Evolutionary conservation across 2,888 invertebrate genomes (phyloP).

Genomic region (Erebia epiphron): DNA sequence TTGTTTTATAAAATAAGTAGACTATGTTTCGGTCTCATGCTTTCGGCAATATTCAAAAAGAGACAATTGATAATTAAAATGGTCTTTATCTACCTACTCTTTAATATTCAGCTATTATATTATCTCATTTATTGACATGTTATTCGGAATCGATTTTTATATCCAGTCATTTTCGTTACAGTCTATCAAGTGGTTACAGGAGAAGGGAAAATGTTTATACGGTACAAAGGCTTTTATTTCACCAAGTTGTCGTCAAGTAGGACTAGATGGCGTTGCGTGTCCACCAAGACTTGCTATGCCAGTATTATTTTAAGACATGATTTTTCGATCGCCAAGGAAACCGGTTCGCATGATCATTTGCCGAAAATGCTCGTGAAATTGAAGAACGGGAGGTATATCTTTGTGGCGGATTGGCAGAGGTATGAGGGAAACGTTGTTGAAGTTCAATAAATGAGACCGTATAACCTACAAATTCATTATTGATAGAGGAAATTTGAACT

Average conservation of each 20-base stretch:
- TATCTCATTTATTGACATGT: neutral
- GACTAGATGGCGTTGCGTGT: conserved; percentile 61
- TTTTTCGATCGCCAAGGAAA: conserved; percentile 51
- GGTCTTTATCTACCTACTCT: too few relatives aligned
- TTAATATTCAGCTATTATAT: neutral
- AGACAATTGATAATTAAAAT: too few relatives aligned
- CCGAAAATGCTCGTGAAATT: conserved; percentile 49
- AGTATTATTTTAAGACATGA: conserved; percentile 50
- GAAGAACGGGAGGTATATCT: conserved; percentile 47
- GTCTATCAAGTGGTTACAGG: conserved; percentile 24
- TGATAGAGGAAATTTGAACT: neutral
- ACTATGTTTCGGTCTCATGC: too few relatives aligned
- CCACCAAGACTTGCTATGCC: conserved; percentile 56
- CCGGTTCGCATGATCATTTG: conserved; percentile 51
- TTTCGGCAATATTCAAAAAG: too few relatives aligned
- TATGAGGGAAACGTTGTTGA: conserved; percentile 16
- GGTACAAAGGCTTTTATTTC: conserved; percentile 44
- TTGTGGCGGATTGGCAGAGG: conserved; percentile 27
- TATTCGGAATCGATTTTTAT: neutral
- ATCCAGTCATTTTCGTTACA: conserved; percentile 10
- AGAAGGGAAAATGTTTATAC: conserved; percentile 30
- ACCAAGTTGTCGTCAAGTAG: conserved; percentile 36
- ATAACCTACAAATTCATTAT: neutral
- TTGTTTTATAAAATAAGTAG: neutral
- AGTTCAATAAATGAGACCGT: neutral